phyloP scores from a whole-genome alignment of 2,113 vertebrate species.

The Coregonus clupeaformis region DNA sequence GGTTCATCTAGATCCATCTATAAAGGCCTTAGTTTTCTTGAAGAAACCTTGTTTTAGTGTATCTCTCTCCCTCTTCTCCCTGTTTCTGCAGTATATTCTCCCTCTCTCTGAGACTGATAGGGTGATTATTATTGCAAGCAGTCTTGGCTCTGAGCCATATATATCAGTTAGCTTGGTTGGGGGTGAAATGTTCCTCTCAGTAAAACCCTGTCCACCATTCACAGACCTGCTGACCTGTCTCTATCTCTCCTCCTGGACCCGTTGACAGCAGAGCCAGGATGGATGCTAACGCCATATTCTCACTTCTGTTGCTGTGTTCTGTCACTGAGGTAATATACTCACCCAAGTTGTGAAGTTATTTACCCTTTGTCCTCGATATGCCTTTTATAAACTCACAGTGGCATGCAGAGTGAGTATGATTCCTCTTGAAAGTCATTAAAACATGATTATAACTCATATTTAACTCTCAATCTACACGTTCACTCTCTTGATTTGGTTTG shows the following conservation, averaged over 20 bases:
- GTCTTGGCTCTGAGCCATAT: not conserved
- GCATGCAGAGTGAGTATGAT: not conserved
- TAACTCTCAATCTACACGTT: too few species aligned
- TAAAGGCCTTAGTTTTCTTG: too few species aligned
- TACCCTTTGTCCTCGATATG: not conserved
- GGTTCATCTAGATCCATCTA: too few species aligned
- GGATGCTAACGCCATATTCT: conserved; percentile 28
- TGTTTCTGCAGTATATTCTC: not conserved
- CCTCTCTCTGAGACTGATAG: not conserved
- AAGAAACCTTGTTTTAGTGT: too few species aligned
- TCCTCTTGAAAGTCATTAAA: not conserved
- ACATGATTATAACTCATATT: not conserved
- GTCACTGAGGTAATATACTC: conserved; percentile 44
- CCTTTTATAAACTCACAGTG: not conserved
- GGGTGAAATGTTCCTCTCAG: not conserved
- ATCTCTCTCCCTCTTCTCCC: too few species aligned
- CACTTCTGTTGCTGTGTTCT: conserved; percentile 43
- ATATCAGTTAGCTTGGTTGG: not conserved
- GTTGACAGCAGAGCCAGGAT: conserved; percentile 22
- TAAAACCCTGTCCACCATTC: not conserved
- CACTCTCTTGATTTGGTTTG: too few species aligned
- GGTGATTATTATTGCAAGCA: not conserved
- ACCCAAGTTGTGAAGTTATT: not conserved
- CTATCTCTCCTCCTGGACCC: not conserved
- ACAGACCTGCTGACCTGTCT: not conserved